These are phyloP conservation scores for Heliconius aoede DNA, from an alignment of 2,888 invertebrate genomes.

Conservation along the genomic window DNA sequence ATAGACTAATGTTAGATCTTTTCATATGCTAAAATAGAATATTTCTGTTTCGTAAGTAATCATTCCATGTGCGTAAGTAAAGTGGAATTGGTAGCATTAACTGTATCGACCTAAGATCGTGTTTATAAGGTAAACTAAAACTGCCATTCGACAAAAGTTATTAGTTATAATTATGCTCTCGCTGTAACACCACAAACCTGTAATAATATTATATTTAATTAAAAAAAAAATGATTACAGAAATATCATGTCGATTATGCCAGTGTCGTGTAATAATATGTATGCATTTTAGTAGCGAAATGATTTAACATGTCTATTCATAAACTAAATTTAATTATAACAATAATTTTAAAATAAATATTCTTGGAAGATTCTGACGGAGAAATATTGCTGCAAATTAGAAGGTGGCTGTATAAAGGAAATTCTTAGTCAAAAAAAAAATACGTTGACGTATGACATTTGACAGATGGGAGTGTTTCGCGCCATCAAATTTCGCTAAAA, in stretches of 20 bases:
- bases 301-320: constrained; percentile 3
- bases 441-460: constrained; percentile 12
- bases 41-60: constrained; percentile 53
- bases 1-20: constrained; percentile 41
- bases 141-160: constrained; percentile 60
- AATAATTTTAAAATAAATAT: constrained; percentile 7
- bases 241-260: constrained; percentile 27
- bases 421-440: constrained; percentile 25
- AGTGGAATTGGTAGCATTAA: constrained; percentile 63
- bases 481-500: constrained; percentile 44
- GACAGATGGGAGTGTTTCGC: constrained; percentile 41
- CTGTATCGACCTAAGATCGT: constrained; percentile 56
- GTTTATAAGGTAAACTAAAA: constrained; percentile 64
- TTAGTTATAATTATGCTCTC: constrained; percentile 35
- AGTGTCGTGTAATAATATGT: constrained; percentile 11
- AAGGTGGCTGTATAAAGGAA: constrained; percentile 14
- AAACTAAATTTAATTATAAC: constrained; percentile 11
- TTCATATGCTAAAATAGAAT: constrained; percentile 26
- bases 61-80: constrained; percentile 72
- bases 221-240: constrained; percentile 38
- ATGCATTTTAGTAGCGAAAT: not conserved
- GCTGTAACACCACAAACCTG: constrained; percentile 43
- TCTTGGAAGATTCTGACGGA: not conserved
- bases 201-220: constrained; percentile 30
- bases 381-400: not conserved